Evolutionary conservation across 2,113 vertebrate species (phyloP), one percentile per base, ranked within the genome.

Genomic region (Pedionomus torquatus): DNA sequence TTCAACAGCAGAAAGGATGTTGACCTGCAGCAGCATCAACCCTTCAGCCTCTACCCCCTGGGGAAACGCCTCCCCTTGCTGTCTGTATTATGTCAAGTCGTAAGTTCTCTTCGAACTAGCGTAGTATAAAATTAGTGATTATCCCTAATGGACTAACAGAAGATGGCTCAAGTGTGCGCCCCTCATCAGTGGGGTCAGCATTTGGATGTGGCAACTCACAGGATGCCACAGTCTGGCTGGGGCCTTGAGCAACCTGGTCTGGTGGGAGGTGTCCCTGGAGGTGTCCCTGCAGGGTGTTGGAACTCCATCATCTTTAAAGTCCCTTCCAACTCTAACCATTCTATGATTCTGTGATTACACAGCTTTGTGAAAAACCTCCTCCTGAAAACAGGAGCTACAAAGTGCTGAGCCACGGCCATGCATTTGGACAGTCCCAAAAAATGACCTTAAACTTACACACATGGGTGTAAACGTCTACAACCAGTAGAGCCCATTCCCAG

Each of bases 71-170:
- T 84, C 12, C 21, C 24, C 17, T 20, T n/a, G 21, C 3, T 1
- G 1, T 5, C 51, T 15, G 20, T 7, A 1, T 17, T 2, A 2
- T 0, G 0, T 2, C 46, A 24, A 49, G 52, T 41, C 21, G 0
- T 2, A 69, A 61, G 23, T 9, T 41, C 23, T 70, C 41, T 1
- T 33, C 0, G 1, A 49, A 55, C 23, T 52, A 74, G 30, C 15
- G 11, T 2, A 26, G 74, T 4, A 31, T 41, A 55, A 2, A 55
- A 43, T 4, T 7, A 79, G 39, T 19, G 78, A n/a, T 19, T 9
- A 4, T 26, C 48, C 71, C 18, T 24, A 1, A 8, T 2, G 12
- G 51, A 52, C 8, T 35, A 65, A 30, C 28, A 43, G 70, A 10
- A 35, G 21, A 23, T 17, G 39, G 54, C 55, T 86, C 3, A 1